A percentile compares a stretch with the other conserved stretches of the same genome.
Conservation (phyloP, 2,888 invertebrate species). For the Micoletzkya japonica region DNA sequence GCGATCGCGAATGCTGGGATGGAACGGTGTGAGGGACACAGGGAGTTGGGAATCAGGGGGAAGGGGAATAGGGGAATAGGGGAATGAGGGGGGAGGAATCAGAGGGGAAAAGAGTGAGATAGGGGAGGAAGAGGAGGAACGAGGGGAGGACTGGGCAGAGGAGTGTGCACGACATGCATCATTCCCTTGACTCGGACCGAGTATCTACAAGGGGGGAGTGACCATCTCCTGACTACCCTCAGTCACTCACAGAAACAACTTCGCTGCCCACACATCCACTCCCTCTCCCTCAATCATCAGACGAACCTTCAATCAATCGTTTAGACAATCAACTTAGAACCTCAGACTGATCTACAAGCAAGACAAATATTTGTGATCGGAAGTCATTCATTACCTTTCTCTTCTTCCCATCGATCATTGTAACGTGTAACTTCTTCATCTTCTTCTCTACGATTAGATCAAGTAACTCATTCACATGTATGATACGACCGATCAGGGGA, state of each 20-base stretch:
- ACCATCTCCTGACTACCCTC: background rate
- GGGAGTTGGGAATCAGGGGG: too few relatives aligned
- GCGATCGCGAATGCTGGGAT: background rate
- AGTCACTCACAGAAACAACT: slow-evolving; percentile 16
- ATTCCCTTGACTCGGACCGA: background rate
- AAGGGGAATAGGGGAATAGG: too few relatives aligned
- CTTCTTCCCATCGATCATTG: slow-evolving; percentile 4
- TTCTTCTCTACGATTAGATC: background rate
- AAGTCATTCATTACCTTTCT: background rate
- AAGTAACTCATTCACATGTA: slow-evolving; percentile 7
- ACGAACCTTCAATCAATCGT: background rate
- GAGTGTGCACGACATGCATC: background rate
- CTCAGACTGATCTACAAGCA: too few relatives aligned
- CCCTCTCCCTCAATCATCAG: slow-evolving; percentile 8
- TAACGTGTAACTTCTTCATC: background rate
- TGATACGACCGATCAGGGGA: slow-evolving; percentile 8
- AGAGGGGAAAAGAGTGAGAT: too few relatives aligned
- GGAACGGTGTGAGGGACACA: too few relatives aligned
- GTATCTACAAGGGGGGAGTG: background rate
- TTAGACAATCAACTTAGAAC: too few relatives aligned
- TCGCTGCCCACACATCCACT: slow-evolving; percentile 18
- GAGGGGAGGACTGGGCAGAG: too few relatives aligned
- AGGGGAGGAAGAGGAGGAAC: too few relatives aligned
- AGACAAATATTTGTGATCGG: background rate
- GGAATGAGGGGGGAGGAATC: too few relatives aligned